Conservation (phyloP, 2,797 vertebrate genomes). For the Rhabdomys pumilio region DNA sequence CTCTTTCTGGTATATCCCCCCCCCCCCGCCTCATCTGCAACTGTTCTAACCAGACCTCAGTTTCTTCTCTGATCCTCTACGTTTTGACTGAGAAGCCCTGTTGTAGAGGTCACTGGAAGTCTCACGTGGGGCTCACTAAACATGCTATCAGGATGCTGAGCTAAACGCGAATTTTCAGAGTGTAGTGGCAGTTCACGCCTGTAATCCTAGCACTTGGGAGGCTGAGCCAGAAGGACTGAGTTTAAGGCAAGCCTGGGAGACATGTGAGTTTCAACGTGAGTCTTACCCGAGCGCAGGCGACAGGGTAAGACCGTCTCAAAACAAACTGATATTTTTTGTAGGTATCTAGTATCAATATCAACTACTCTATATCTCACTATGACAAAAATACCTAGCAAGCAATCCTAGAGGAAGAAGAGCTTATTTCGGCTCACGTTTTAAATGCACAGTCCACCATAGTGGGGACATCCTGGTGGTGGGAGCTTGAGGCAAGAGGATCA, state of each 20-base stretch:
- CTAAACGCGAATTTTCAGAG: slow-evolving; percentile 12
- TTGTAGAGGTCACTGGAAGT: background rate
- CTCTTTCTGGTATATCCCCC: background rate
- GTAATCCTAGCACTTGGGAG: background rate
- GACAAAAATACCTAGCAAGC: background rate
- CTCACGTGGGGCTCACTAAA: rapidly evolving
- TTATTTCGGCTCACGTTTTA: background rate
- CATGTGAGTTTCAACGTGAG: too few species aligned
- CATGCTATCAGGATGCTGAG: background rate
- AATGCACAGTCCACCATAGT: too few species aligned
- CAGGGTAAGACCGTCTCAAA: background rate
- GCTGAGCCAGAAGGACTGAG: background rate
- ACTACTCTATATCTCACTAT: background rate
- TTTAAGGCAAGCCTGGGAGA: background rate
- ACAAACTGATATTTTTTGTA: background rate
- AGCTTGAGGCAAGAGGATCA: background rate
- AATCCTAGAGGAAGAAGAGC: background rate
- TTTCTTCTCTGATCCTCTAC: background rate
- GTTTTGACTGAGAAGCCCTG: background rate
- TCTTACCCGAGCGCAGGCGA: background rate
- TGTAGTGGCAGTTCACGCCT: too few species aligned
- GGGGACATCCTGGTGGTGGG: background rate
- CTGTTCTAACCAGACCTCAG: background rate
- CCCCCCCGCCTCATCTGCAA: background rate
- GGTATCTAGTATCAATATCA: background rate